Base-by-base conservation (phyloP, 2,113 vertebrate genomes). In the Gobio gobio region DNA sequence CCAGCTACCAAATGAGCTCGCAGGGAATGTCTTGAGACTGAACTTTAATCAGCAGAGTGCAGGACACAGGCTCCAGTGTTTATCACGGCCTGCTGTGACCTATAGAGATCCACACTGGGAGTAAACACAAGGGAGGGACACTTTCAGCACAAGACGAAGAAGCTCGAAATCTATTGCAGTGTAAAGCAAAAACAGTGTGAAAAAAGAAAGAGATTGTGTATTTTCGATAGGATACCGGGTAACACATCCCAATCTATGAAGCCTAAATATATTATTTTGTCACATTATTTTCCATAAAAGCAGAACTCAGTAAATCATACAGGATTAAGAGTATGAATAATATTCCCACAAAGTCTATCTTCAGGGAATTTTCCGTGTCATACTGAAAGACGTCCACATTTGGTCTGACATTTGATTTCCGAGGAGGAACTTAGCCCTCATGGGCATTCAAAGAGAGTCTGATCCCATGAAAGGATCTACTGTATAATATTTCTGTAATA, bases 51-150 rank as follows among this genome's bases (percentile, higher is more conserved):
- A 64, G 61, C 61, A 64, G 61, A 29, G 33, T 13, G 45, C 61
- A 81, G 10, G 16, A 45, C 14, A 66, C 78, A 51, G n/a, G 29
- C 4, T 40, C 36, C 36, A 40, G 36, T 40, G 45, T 81, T 64
- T 81, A 64, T 81, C 79, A 68, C 3, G 43, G 14, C 10, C 61
- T 78, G 20, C 12, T 78, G 20, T 54, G 45, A 75, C 72, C 45
- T 61, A 14, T 16, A 33, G 61, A 66, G 61, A 18, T 45, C 51
- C 20, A 24, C 40, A 1, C 56, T 47, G 3, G 22, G 29, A 22
- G 78, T 43, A 79, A 59, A 63, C 36, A 79, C 54, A 14, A 5
- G 26, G 49, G n/a, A 56, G 51, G 47, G 75, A 78, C 56, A 24
- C 36, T 10, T 43, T 63, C 7, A 36, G 51, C 51, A 78, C 10